A percentile compares a stretch with the other conserved stretches of the same genome.
These are phyloP conservation scores for Dendropsophus ebraccatus DNA, from an alignment of 2,113 vertebrate species.

Conservation along the genomic window DNA sequence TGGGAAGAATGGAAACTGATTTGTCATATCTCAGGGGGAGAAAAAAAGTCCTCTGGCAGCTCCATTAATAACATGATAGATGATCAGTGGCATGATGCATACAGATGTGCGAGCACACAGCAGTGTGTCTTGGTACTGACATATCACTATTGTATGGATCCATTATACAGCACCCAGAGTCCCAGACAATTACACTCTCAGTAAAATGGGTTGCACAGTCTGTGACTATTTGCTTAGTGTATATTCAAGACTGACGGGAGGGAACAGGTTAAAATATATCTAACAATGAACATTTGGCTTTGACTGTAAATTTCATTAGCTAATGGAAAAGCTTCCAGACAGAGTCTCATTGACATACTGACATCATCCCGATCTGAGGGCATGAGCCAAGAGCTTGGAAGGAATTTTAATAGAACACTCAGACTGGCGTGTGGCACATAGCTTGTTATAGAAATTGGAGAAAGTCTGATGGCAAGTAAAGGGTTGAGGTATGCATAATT, in stretches of 20 bases:
- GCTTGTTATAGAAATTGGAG: neutral
- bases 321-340: constrained; percentile 37
- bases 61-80: too few relatives aligned
- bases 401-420: neutral
- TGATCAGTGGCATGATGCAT: too few relatives aligned
- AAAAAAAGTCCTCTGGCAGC: too few relatives aligned
- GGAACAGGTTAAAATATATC: constrained; percentile 16
- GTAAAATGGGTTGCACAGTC: too few relatives aligned
- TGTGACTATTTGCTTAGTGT: neutral
- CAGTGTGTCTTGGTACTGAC: too few relatives aligned
- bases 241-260: neutral
- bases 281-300: neutral
- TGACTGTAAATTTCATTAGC: constrained; percentile 37
- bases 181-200: too few relatives aligned
- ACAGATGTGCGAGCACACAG: too few relatives aligned
- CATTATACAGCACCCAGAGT: too few relatives aligned
- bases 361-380: constrained; percentile 24
- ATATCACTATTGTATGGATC: too few relatives aligned
- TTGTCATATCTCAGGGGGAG: too few relatives aligned
- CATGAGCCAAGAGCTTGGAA: neutral
- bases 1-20: too few relatives aligned
- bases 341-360: constrained; percentile 29
- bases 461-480: neutral
- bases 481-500: neutral
- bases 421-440: neutral